Base-by-base conservation (phyloP, 1,140 invertebrate genomes). In the Zaprionus camerounensis region DNA sequence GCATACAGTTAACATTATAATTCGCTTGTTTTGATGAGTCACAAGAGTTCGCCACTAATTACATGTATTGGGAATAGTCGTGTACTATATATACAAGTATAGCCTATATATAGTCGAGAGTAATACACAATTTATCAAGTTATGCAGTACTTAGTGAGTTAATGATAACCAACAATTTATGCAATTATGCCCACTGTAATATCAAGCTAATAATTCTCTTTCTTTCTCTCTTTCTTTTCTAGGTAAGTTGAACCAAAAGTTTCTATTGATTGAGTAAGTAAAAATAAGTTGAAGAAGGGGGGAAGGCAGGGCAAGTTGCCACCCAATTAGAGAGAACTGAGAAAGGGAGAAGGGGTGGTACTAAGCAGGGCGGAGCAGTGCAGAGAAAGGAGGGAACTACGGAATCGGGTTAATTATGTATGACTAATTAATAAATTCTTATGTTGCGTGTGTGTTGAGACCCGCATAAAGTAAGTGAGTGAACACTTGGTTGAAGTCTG, bases 161-260 rank as follows among this genome's bases (percentile, higher is more conserved):
- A 46, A 46, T 46, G 31, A 44, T 15, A 46, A n/a, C 41, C n/a
- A 46, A 46, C 41, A 46, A n/a, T 46, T 44, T 46, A 46, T 46
- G 2, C 38, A 6, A n/a, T 41, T n/a, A 41, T 41, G 6, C n/a
- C 41, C 41, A 46, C 41, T 46, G n/a, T 46, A 51, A 24, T 51
- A 51, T 51, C 46, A 22, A 59, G 59, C 69, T 57, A 15, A 56
- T 61, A 36, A 65, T 53, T 26, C 44, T 41, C 20, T 57, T 0
- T 62, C 26, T 34, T 7, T 51, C 31, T 63, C 41, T 46, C 13
- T 41, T 12, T 74, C 41, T 69, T 20, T 58, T 26, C 80, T 78
- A 87, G 83, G 83, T 87, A 87, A 87, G 83, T 72, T 68, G 38
- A 41, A 17, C 26, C 38, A 28, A 34, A 36, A 28, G 11, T 38